These are phyloP conservation scores for Heptranchias perlo DNA, from an alignment of 2,113 vertebrate species.

Conservation along the genomic window DNA sequence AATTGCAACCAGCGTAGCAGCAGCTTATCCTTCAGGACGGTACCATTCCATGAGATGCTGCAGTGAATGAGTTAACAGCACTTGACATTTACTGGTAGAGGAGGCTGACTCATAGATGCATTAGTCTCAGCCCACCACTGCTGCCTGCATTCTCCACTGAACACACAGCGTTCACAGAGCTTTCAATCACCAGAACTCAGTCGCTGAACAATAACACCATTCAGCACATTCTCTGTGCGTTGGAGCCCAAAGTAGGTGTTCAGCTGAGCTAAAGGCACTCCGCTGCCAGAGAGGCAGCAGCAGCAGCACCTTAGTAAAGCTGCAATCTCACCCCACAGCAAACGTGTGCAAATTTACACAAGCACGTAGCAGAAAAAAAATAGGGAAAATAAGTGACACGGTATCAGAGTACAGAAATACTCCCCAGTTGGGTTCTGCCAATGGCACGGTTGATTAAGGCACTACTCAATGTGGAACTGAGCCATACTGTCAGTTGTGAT, in stretches of 20 bases:
- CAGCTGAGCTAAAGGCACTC: neutral
- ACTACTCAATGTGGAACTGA: neutral
- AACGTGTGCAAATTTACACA: neutral
- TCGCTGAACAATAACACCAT: neutral
- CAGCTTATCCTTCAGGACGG: neutral
- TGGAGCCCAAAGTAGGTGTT: neutral
- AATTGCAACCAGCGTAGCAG: neutral
- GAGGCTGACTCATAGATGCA: conserved; percentile 15
- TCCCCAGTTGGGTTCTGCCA: neutral
- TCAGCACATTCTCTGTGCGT: neutral
- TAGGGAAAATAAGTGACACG: neutral
- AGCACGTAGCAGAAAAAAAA: neutral
- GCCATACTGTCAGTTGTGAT: neutral
- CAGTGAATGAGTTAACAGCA: neutral
- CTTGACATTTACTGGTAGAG: conserved; percentile 2
- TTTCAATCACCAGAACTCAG: conserved; percentile 1
- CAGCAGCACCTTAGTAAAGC: neutral
- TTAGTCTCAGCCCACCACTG: neutral
- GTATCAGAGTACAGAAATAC: neutral
- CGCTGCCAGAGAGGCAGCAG: neutral
- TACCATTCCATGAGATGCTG: neutral
- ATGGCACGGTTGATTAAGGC: neutral
- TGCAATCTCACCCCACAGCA: neutral
- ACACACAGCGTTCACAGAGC: neutral
- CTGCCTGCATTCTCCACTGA: conserved; percentile 29